Base-by-base conservation (phyloP, 2,113 vertebrate genomes). In the Bos javanicus region DNA sequence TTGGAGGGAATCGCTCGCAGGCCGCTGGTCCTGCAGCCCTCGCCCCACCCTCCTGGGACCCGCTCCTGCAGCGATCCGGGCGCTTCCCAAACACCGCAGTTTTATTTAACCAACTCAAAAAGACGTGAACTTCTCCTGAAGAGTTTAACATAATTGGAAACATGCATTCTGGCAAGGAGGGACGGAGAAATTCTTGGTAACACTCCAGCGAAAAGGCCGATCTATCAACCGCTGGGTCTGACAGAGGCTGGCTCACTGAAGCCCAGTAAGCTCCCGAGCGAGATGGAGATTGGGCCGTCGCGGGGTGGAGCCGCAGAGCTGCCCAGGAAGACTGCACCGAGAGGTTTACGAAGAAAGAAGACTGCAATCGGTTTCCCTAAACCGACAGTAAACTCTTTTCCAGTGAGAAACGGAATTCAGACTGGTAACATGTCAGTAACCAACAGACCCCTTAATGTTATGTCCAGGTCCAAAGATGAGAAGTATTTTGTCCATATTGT, bases 61-160 rank as follows among this genome's bases (percentile, higher is more conserved):
- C 1, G 1, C 43, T 81, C 39, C 3, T 13, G 74, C 26, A 30
- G 56, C 1, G 4, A 28, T 8, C 2, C 26, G 14, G 15, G 60
- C 81, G 43, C 87, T 19, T 87, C 90, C 64, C 57, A 62, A 91
- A 87, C n/a, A 9, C 52, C 1, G 4, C 1, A 2, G 89, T 87
- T 85, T 85, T 52, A 95, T 94, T 96, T 94, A 60, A 96, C 89
- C 43, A 64, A 56, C 96, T 97, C 91, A 90, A 59, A 97, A 96
- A 94, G 85, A 96, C 95, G 90, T 98, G 76, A 94, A 95, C 87
- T 50, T 94, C 96, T 98, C 88, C 84, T 10, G 30, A 95, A 95
- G 97, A 96, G 86, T 91, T 93, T 78, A 46, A 30, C 17, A 6
- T 97, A 98, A 98, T 98, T 98, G 90, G 94, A 98, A 98, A 98